Conservation (phyloP, 2,888 invertebrate species). For the Polyploca ridens region DNA sequence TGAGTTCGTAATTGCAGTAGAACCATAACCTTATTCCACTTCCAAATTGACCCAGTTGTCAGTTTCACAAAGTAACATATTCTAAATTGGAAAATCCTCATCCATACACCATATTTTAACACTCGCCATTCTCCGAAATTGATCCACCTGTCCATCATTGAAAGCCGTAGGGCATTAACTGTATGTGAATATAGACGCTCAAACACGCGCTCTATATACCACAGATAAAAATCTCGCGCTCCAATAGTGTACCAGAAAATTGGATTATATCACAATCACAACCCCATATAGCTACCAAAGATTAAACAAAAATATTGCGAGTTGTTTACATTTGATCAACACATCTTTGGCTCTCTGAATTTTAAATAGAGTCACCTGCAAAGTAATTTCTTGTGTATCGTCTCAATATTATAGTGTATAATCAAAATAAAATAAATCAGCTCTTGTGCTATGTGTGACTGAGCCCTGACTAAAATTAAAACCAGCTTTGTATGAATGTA, state of each 20-base stretch:
- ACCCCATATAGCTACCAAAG: slow-evolving; percentile 53
- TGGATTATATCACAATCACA: slow-evolving; percentile 39
- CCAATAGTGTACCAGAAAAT: slow-evolving; percentile 20
- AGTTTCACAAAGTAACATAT: no score
- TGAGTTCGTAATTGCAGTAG: no score
- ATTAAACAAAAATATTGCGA: slow-evolving; percentile 66
- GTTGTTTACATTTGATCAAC: slow-evolving; percentile 56
- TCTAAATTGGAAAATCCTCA: no score
- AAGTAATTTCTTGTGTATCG: not conserved
- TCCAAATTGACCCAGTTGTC: no score
- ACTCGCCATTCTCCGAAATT: not conserved
- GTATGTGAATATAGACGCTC: not conserved
- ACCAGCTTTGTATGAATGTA: no score
- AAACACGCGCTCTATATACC: not conserved
- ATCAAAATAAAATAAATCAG: no score
- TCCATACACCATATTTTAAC: no score
- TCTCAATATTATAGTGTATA: no score
- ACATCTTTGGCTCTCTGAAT: slow-evolving; percentile 53
- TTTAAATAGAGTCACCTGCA: slow-evolving; percentile 29
- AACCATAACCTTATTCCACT: no score
- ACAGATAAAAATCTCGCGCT: not conserved
- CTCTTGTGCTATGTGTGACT: no score
- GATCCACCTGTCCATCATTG: not conserved
- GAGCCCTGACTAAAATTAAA: no score
- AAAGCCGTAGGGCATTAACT: slow-evolving; percentile 2